Percentiles rank a stretch among this genome's conserved stretches.
Conservation (phyloP, 2,797 vertebrate species). For the Etheostoma nigrum region DNA sequence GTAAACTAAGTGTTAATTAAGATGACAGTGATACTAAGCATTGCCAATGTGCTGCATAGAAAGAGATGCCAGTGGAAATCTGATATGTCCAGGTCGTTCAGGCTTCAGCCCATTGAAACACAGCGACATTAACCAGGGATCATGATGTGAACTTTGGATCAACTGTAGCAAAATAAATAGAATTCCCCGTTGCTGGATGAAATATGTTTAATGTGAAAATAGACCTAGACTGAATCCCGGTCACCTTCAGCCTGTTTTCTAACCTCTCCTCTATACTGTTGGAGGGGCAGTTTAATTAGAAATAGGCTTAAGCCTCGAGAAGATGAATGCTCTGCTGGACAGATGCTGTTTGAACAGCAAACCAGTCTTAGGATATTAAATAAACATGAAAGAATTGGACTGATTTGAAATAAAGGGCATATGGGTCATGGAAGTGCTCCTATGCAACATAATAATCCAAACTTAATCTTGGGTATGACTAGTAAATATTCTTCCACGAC, state of each 20-base stretch:
- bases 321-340: slow-evolving; percentile 48
- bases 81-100: neutral
- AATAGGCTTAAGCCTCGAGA: slow-evolving; percentile 58
- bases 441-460: slow-evolving; percentile 27
- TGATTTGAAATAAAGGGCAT: slow-evolving; percentile 70
- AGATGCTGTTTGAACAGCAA: slow-evolving; percentile 71
- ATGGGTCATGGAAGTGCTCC: slow-evolving; percentile 27
- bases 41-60: neutral
- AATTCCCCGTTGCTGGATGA: slow-evolving; percentile 4
- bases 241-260: slow-evolving; percentile 60
- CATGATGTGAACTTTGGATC: slow-evolving; percentile 10
- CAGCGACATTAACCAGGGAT: slow-evolving; percentile 8
- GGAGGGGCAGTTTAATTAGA: slow-evolving; percentile 66
- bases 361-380: slow-evolving; percentile 61
- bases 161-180: slow-evolving; percentile 25
- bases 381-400: slow-evolving; percentile 54
- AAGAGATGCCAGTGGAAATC: neutral
- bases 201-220: slow-evolving; percentile 36
- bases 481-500: neutral
- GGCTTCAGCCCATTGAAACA: neutral
- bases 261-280: slow-evolving; percentile 45
- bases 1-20: neutral
- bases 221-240: slow-evolving; percentile 18
- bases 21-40: neutral
- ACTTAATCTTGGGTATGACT: slow-evolving; percentile 13